Evolutionary conservation across 2,113 vertebrate species (phyloP).

Genomic region (Sinocyclocheilus anophthalmus): DNA sequence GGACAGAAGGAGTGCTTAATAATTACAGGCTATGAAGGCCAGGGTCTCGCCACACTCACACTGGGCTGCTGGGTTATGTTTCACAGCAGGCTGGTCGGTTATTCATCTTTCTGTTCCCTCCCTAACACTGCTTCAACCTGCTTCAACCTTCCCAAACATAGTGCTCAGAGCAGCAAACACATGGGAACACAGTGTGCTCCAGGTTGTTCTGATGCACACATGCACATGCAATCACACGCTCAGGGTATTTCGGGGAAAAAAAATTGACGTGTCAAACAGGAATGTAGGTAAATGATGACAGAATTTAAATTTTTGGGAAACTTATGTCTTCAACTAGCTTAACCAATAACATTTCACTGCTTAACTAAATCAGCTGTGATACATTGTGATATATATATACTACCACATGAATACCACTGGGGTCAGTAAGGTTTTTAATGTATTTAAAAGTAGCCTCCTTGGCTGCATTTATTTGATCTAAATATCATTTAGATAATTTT

Average conservation of each 20-base stretch:
- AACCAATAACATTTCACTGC: too few relatives aligned
- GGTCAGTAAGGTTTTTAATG: too few relatives aligned
- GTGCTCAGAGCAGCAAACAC: neutral
- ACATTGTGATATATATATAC: too few relatives aligned
- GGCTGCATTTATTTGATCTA: too few relatives aligned
- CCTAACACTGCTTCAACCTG: neutral
- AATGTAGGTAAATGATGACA: neutral
- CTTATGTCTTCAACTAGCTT: too few relatives aligned
- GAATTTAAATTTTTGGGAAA: too few relatives aligned
- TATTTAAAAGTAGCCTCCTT: too few relatives aligned
- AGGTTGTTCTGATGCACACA: neutral
- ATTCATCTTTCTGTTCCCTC: conserved; percentile 8
- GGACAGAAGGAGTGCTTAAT: conserved; percentile 15
- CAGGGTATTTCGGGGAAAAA: neutral
- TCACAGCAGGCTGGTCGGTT: conserved; percentile 6
- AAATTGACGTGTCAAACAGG: neutral
- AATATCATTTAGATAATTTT: too few relatives aligned
- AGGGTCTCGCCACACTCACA: neutral
- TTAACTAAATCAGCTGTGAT: too few relatives aligned
- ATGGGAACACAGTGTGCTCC: neutral
- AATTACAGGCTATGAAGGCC: conserved; percentile 29
- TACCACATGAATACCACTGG: too few relatives aligned
- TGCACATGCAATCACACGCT: neutral
- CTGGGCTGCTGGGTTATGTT: conserved; percentile 14
- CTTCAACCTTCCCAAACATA: conserved; percentile 48